phyloP scores from a whole-genome alignment of 2,888 invertebrate genomes.

The Ypsolopha sequella region DNA sequence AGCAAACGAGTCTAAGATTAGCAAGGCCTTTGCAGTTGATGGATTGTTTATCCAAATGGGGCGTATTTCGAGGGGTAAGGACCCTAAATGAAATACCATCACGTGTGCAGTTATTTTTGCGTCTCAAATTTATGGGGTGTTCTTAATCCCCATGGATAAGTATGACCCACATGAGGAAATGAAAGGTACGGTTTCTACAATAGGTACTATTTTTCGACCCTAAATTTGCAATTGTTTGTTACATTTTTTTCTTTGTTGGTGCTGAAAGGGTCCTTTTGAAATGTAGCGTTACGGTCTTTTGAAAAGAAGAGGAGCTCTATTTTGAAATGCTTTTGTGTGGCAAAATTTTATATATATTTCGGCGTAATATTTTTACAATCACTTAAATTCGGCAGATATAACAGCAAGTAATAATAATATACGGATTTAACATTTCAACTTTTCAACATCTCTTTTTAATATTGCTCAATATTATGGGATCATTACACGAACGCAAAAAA shows the following conservation, averaged over 20 bases:
- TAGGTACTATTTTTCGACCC: background rate
- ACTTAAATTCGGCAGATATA: too few relatives aligned
- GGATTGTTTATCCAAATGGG: too few relatives aligned
- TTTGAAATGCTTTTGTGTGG: too few relatives aligned
- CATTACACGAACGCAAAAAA: background rate
- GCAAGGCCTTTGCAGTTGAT: background rate
- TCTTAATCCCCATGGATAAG: conserved; percentile 26
- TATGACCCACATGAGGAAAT: background rate
- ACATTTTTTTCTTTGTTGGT: background rate
- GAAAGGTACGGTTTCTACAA: background rate
- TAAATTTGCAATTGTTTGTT: background rate
- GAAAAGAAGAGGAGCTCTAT: too few relatives aligned
- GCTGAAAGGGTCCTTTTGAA: conserved; percentile 1
- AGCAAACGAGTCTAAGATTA: background rate
- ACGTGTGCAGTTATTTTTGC: conserved; percentile 36
- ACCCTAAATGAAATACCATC: conserved; percentile 9
- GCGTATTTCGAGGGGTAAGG: background rate
- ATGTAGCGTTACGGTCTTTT: background rate
- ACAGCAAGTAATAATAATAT: too few relatives aligned
- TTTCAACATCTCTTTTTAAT: too few relatives aligned
- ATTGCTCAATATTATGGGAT: background rate
- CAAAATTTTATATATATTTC: too few relatives aligned
- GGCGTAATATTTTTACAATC: too few relatives aligned
- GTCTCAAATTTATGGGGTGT: conserved; percentile 27
- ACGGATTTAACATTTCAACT: too few relatives aligned